These are phyloP conservation scores for Cichladusa arquata DNA, from an alignment of 2,113 vertebrate species.

Conservation along the genomic window DNA sequence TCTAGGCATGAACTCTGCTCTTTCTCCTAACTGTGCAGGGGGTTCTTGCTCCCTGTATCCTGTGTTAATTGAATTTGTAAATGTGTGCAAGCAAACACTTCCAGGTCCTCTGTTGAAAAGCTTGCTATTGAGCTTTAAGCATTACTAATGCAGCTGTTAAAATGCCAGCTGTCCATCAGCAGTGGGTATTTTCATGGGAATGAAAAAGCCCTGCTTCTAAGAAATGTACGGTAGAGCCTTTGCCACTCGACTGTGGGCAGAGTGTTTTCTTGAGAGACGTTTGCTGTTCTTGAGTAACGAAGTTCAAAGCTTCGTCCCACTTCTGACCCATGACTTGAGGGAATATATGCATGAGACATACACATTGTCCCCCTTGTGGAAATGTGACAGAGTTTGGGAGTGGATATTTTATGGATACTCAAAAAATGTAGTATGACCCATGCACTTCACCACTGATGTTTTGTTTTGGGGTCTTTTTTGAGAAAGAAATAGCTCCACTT, in stretches of 20 bases:
- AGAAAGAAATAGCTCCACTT: not conserved
- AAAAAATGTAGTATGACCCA: not conserved
- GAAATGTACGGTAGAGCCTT: not conserved
- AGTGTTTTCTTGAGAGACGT: not conserved
- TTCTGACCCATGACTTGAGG: not conserved
- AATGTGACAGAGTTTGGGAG: not conserved
- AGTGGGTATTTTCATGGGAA: not conserved
- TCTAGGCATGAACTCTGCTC: not conserved
- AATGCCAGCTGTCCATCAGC: not conserved
- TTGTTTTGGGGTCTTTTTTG: not conserved
- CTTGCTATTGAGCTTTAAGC: not conserved
- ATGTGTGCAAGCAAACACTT: rapidly evolving
- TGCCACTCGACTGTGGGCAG: rapidly evolving
- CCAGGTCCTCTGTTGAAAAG: not conserved
- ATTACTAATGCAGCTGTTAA: not conserved
- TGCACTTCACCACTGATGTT: not conserved
- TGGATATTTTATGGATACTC: not conserved
- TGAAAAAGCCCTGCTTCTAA: not conserved
- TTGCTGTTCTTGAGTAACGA: not conserved
- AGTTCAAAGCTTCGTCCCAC: not conserved
- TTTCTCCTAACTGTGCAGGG: not conserved
- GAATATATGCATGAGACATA: rapidly evolving
- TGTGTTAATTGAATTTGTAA: not conserved
- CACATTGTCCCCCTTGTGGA: not conserved
- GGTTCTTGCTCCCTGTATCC: not conserved